These are phyloP conservation scores for Trematocara zebra DNA, from an alignment of 2,113 vertebrate genomes.

Conservation along the genomic window DNA sequence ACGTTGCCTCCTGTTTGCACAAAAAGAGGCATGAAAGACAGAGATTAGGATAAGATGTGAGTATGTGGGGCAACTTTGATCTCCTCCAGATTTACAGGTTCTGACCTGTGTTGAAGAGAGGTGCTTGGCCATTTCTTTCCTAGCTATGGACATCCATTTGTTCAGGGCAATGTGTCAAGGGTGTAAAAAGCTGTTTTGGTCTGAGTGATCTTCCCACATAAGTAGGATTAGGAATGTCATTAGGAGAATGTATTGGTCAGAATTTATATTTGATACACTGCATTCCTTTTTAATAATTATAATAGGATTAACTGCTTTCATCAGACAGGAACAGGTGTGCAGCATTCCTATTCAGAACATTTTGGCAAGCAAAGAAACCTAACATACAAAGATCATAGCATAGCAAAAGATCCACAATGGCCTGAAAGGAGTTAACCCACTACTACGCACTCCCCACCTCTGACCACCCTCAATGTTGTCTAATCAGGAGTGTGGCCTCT, in stretches of 20 bases:
- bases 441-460: not conserved
- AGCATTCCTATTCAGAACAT: not conserved
- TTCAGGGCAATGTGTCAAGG: not conserved
- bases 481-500: not conserved
- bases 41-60: not conserved
- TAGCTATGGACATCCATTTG: not conserved
- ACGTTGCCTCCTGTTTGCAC: not conserved
- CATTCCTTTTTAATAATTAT: not conserved
- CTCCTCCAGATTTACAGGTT: slow-evolving; percentile 10
- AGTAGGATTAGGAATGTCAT: not conserved
- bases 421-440: not conserved
- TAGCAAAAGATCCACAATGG: not conserved
- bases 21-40: not conserved
- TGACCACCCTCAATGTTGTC: not conserved
- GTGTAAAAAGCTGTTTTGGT: not conserved
- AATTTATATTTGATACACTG: not conserved
- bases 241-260: not conserved
- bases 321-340: not conserved
- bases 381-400: not conserved
- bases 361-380: not conserved
- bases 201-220: not conserved
- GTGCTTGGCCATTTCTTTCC: slow-evolving; percentile 20
- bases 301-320: not conserved
- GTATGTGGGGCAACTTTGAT: not conserved
- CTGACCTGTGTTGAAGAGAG: slow-evolving; percentile 37